Conservation (phyloP, 2,797 vertebrate genomes). For the Glyptemys insculpta region DNA sequence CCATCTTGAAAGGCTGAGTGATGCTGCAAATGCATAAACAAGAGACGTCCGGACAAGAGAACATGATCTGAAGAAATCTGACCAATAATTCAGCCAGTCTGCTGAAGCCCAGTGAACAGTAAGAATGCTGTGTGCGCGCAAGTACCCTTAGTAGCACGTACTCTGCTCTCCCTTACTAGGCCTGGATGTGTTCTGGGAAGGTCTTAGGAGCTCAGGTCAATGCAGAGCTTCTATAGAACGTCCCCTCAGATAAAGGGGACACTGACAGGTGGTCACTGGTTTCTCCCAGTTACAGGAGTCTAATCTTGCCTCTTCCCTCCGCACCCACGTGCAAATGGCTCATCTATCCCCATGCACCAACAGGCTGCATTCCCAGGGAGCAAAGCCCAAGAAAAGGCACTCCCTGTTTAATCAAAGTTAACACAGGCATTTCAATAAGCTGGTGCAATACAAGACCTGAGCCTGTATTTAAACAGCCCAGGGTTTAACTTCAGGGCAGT, state of each 20-base stretch:
- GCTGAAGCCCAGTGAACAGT: fast-evolving
- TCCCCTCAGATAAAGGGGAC: fast-evolving
- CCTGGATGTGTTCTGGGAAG: fast-evolving
- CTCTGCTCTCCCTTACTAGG: fast-evolving
- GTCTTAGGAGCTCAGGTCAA: fast-evolving
- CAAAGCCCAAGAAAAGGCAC: conserved; percentile 62
- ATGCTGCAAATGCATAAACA: fast-evolving
- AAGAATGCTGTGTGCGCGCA: not conserved
- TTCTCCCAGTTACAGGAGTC: not conserved
- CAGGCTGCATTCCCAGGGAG: not conserved
- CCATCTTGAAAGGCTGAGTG: not conserved
- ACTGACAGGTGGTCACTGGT: fast-evolving
- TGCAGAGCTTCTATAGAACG: fast-evolving
- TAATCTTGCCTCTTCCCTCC: fast-evolving
- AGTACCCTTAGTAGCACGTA: not conserved
- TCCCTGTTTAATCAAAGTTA: conserved; percentile 57
- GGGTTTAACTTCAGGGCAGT: conserved; percentile 2
- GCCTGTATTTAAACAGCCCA: not conserved
- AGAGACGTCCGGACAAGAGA: fast-evolving
- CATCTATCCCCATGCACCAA: not conserved
- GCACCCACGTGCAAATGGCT: fast-evolving
- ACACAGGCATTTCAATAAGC: conserved; percentile 29
- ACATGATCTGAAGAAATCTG: not conserved
- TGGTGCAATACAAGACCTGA: conserved; percentile 16
- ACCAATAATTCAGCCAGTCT: fast-evolving